Evolutionary conservation across 2,113 vertebrate genomes (phyloP).

Genomic region (Corvus moneduloides): DNA sequence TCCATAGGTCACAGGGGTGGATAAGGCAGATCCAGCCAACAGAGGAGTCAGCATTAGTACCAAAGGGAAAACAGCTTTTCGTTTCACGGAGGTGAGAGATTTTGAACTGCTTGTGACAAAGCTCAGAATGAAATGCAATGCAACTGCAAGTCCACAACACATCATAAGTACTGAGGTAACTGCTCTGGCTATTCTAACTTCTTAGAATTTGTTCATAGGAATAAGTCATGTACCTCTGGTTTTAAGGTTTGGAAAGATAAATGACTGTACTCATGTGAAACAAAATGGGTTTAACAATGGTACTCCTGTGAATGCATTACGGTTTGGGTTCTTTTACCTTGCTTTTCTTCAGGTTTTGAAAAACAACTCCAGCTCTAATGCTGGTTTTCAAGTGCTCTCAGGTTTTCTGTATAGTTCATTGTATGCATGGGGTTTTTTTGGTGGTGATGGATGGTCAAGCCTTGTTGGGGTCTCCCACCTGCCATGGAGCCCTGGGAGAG

Average conservation of each 20-base stretch:
- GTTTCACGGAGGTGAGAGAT: conserved; percentile 89
- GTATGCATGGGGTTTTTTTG: not conserved
- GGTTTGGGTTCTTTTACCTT: not conserved
- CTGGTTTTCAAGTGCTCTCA: not conserved
- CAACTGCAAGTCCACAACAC: conserved; percentile 79
- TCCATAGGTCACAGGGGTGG: conserved; percentile 82
- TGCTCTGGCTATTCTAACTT: not conserved
- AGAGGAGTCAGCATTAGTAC: conserved; percentile 85
- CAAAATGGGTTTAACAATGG: not conserved
- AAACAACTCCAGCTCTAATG: not conserved
- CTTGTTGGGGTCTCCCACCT: no score
- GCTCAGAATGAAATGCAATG: conserved; percentile 79
- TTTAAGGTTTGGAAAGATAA: not conserved
- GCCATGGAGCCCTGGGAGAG: no score
- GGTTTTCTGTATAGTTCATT: not conserved
- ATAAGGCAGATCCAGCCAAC: conserved; percentile 80
- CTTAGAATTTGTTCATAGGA: not conserved
- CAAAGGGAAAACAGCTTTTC: conserved; percentile 88
- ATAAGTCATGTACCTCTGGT: not conserved
- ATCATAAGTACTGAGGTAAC: conserved; percentile 80
- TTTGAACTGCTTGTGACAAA: conserved; percentile 84
- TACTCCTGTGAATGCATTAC: not conserved
- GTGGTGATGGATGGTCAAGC: not conserved
- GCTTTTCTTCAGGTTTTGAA: not conserved
- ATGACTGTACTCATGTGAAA: not conserved